phyloP scores from a whole-genome alignment of 2,888 invertebrate species.

The Athalia rosae region DNA sequence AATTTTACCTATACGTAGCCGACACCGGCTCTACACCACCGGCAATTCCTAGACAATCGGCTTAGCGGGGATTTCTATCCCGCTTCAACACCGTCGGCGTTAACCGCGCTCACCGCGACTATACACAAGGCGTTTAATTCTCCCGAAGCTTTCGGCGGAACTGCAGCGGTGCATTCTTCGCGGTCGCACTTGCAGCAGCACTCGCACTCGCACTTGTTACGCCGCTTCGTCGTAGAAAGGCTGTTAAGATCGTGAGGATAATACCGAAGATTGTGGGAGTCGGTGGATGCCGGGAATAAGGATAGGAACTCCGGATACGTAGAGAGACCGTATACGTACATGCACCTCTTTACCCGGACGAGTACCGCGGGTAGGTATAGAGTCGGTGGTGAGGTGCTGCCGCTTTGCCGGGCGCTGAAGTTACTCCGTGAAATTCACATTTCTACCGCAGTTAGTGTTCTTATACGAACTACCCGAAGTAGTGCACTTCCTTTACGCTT shows the following conservation, averaged over 20 bases:
- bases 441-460: background rate
- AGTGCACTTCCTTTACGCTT: background rate
- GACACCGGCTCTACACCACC: constrained; percentile 11
- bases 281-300: too few species aligned
- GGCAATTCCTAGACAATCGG: constrained; percentile 35
- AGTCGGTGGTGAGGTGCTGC: background rate
- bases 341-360: too few species aligned
- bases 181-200: too few species aligned
- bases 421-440: constrained; percentile 11
- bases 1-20: background rate
- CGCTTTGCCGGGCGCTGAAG: background rate
- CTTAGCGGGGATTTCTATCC: constrained; percentile 5
- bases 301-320: too few species aligned
- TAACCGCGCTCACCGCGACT: constrained; percentile 22
- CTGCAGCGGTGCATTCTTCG: constrained; percentile 29
- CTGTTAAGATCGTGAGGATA: constrained; percentile 37
- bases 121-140: background rate
- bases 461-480: background rate
- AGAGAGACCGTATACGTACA: too few species aligned
- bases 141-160: background rate
- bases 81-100: constrained; percentile 23
- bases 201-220: too few species aligned
- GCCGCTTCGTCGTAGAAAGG: background rate
- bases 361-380: too few species aligned
- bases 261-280: constrained; percentile 16